Conservation (phyloP, 2,113 vertebrate genomes). For the Bettongia penicillata region DNA sequence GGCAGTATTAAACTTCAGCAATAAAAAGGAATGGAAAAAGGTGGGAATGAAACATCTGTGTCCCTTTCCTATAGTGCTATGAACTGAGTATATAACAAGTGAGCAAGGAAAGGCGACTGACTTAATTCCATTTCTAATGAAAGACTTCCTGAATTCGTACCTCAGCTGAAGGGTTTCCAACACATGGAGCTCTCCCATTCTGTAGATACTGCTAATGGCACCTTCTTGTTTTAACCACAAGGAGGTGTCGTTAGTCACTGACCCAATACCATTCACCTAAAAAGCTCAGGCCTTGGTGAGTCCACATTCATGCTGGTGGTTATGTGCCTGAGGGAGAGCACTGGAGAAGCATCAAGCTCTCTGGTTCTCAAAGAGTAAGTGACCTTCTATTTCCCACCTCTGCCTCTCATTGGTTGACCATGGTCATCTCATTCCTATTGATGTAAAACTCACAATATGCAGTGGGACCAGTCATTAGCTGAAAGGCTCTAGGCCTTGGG, state of each 20-base stretch:
- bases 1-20: constrained; percentile 66
- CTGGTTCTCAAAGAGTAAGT: neutral
- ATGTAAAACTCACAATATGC: neutral
- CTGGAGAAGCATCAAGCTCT: neutral
- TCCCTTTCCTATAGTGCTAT: constrained; percentile 36
- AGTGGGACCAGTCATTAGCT: neutral
- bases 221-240: neutral
- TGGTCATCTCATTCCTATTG: neutral
- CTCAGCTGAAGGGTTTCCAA: constrained; percentile 8
- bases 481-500: neutral
- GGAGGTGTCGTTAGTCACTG: neutral
- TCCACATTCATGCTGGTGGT: neutral
- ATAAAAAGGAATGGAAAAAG: constrained; percentile 50
- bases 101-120: neutral
- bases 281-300: neutral
- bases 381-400: neutral
- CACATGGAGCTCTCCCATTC: neutral
- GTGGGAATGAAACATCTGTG: constrained; percentile 56
- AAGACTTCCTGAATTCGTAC: constrained; percentile 49
- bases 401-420: neutral
- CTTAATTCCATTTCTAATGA: constrained; percentile 42
- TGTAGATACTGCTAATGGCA: neutral
- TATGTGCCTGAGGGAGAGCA: neutral
- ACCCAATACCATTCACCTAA: neutral
- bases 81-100: constrained; percentile 37